phyloP scores from a whole-genome alignment of 2,797 vertebrate genomes.

The Rhinichthys osculus region DNA sequence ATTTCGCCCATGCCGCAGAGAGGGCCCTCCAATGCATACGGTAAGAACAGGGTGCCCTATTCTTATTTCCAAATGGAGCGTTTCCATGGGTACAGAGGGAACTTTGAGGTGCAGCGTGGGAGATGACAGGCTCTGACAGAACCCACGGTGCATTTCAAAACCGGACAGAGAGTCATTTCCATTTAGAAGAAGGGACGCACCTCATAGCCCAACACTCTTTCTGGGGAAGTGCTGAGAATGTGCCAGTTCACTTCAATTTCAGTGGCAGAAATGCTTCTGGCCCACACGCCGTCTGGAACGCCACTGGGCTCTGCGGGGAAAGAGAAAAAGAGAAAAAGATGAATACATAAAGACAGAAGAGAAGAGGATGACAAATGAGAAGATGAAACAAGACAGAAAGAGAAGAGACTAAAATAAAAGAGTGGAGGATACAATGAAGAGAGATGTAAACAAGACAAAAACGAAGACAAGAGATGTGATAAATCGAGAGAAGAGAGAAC shows the following conservation, averaged over 20 bases:
- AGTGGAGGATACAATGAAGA: not conserved
- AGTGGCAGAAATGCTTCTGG: constrained; percentile 88
- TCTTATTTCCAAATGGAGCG: constrained; percentile 41
- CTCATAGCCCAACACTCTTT: constrained; percentile 94
- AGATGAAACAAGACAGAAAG: not conserved
- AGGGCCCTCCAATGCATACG: constrained; percentile 17
- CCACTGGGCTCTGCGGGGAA: constrained; percentile 86
- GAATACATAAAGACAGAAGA: constrained; percentile 10
- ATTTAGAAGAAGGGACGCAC: constrained; percentile 80
- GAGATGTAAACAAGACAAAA: not conserved
- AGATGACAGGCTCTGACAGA: constrained; percentile 71
- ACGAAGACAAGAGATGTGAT: not conserved
- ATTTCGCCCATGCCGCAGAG: constrained; percentile 10
- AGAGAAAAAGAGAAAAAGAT: constrained; percentile 61
- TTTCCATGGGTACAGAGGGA: constrained; percentile 41
- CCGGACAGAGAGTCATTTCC: constrained; percentile 67
- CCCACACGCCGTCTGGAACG: constrained; percentile 84
- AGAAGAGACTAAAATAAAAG: not conserved
- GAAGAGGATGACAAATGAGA: not conserved
- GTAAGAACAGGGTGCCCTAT: constrained; percentile 25
- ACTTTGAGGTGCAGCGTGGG: constrained; percentile 66
- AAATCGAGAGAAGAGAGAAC: not conserved
- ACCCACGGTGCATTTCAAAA: constrained; percentile 51
- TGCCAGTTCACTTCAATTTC: constrained; percentile 92
- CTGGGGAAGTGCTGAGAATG: constrained; percentile 85